These are phyloP conservation scores for Pantelozetes paolii DNA, from an alignment of 2,888 invertebrate genomes.

Conservation along the genomic window DNA sequence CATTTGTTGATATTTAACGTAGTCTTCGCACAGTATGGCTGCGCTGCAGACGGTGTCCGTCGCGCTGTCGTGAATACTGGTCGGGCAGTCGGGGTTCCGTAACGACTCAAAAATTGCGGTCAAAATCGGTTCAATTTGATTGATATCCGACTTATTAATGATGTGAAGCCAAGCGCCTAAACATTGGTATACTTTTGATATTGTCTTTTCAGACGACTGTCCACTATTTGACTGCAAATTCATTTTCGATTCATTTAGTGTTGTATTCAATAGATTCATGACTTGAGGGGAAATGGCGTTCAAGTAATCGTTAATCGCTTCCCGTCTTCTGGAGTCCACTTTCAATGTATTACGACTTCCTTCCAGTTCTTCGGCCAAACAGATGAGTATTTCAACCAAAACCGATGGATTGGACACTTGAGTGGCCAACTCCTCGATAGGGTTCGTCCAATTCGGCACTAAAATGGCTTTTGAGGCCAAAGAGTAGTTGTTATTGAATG, in stretches of 20 bases:
- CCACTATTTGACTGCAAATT: background rate
- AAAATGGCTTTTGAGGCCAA: slow-evolving; percentile 3
- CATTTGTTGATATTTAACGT: slow-evolving; percentile 62
- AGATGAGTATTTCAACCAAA: slow-evolving; percentile 42
- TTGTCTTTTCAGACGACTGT: slow-evolving; percentile 38
- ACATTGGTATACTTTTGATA: slow-evolving; percentile 42
- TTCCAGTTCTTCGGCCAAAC: slow-evolving; percentile 42
- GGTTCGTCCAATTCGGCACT: slow-evolving; percentile 41
- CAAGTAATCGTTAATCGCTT: slow-evolving; percentile 39
- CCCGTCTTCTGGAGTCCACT: slow-evolving; percentile 30
- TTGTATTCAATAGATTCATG: slow-evolving; percentile 34
- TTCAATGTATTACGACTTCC: slow-evolving; percentile 25
- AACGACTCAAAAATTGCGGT: slow-evolving; percentile 36
- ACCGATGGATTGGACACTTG: slow-evolving; percentile 33
- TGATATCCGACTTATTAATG: slow-evolving; percentile 25
- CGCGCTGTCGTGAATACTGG: slow-evolving; percentile 41
- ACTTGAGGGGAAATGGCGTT: slow-evolving; percentile 34
- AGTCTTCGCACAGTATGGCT: slow-evolving; percentile 50
- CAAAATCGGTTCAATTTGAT: slow-evolving; percentile 39
- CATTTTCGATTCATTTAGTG: slow-evolving; percentile 29
- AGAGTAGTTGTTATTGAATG: background rate
- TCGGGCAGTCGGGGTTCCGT: slow-evolving; percentile 40
- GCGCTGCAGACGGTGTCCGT: slow-evolving; percentile 42
- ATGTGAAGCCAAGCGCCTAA: slow-evolving; percentile 43
- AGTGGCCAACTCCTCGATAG: slow-evolving; percentile 43